Percentiles rank a stretch among this genome's conserved stretches.
These are phyloP conservation scores for Drosophila robusta DNA, from an alignment of 2,888 invertebrate species.

Conservation along the genomic window DNA sequence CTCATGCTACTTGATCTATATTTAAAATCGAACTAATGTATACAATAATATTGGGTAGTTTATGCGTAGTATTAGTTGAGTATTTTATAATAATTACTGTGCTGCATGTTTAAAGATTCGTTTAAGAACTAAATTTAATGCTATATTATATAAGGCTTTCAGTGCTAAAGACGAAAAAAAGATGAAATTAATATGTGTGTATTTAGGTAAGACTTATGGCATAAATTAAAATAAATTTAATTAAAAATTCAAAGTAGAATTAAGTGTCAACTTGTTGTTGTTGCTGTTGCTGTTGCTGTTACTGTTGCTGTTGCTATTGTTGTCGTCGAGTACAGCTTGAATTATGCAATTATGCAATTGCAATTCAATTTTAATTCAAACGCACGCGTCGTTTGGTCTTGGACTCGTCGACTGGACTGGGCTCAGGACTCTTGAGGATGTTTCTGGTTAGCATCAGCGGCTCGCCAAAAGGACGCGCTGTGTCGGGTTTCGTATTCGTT, in stretches of 20 bases:
- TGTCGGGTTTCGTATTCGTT: slow-evolving; percentile 71
- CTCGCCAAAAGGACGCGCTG: slow-evolving; percentile 91
- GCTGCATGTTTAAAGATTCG: slow-evolving; percentile 44
- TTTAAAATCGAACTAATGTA: slow-evolving; percentile 37
- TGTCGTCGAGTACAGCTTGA: neutral
- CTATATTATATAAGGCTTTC: slow-evolving; percentile 41
- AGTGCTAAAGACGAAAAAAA: slow-evolving; percentile 9
- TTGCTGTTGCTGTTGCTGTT: neutral
- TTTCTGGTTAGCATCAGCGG: slow-evolving; percentile 88
- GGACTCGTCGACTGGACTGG: slow-evolving; percentile 44
- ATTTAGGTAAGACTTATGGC: slow-evolving; percentile 10
- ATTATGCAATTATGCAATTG: too few relatives aligned
- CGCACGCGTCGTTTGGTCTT: slow-evolving; percentile 58
- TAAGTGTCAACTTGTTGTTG: slow-evolving; percentile 38
- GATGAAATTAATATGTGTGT: slow-evolving; percentile 6
- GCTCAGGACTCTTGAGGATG: slow-evolving; percentile 52
- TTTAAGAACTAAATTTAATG: slow-evolving; percentile 41
- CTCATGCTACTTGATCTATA: slow-evolving; percentile 28
- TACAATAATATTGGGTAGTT: slow-evolving; percentile 12
- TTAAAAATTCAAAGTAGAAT: slow-evolving; percentile 20
- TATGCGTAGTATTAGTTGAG: slow-evolving; percentile 46
- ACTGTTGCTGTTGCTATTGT: slow-evolving; percentile 4
- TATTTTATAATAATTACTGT: slow-evolving; percentile 75
- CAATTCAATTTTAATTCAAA: slow-evolving; percentile 38
- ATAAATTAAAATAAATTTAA: slow-evolving; percentile 38